A percentile compares a stretch with the other conserved stretches of the same genome.
Conservation (phyloP, 2,113 vertebrate species). For the Gorsachius goisagi region DNA sequence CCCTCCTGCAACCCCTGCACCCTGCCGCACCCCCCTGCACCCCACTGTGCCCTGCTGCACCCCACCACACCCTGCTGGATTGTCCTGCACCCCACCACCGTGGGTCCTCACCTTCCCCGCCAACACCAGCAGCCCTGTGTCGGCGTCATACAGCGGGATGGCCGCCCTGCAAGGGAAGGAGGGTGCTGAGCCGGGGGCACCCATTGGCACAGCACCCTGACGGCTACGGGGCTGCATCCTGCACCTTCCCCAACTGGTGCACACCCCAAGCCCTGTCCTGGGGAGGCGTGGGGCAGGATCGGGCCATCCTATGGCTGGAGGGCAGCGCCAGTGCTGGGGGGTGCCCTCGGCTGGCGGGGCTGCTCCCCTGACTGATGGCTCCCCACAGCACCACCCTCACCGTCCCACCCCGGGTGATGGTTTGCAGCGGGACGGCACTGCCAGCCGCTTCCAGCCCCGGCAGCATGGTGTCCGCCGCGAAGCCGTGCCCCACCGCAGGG, state of each 20-base stretch:
- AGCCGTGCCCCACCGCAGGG: fast-evolving
- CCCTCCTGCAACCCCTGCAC: fast-evolving
- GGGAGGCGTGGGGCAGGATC: neutral
- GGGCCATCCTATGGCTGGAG: fast-evolving
- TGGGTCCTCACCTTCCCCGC: conserved; percentile 82
- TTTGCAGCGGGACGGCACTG: neutral
- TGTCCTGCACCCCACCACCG: fast-evolving
- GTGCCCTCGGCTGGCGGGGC: neutral
- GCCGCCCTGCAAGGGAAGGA: conserved; percentile 71
- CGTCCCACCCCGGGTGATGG: neutral
- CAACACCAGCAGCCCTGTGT: conserved; percentile 86
- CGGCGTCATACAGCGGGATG: conserved; percentile 86
- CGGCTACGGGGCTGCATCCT: fast-evolving
- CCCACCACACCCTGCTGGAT: too few species aligned
- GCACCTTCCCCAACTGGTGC: neutral
- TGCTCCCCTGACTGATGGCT: neutral
- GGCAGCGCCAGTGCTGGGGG: fast-evolving
- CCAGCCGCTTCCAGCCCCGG: neutral
- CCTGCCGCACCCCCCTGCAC: too few species aligned
- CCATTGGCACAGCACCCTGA: neutral
- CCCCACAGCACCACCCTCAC: neutral
- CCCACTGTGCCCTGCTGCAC: too few species aligned
- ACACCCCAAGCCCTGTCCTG: fast-evolving
- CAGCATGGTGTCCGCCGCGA: fast-evolving
- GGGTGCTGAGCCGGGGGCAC: neutral